These are phyloP conservation scores for Catharus minimus DNA, from an alignment of 2,113 vertebrate genomes.

Conservation along the genomic window DNA sequence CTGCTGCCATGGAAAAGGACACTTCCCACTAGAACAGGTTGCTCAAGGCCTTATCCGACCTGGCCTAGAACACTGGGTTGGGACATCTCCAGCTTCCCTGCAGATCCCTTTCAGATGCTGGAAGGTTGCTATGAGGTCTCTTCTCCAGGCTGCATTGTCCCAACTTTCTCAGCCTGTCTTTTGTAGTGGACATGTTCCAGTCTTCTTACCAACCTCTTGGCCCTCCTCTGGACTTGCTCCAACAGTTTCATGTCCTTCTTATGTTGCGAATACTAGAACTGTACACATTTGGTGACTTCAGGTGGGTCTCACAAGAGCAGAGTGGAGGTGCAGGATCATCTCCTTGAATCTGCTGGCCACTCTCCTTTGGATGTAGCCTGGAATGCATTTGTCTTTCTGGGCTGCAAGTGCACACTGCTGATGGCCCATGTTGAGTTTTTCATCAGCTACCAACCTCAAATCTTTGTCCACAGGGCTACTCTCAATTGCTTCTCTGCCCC, in stretches of 20 bases:
- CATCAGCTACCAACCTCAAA: too few species aligned
- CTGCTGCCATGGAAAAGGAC: background rate
- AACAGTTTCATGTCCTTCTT: background rate
- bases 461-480: background rate
- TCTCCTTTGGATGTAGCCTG: background rate
- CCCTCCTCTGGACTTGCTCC: background rate
- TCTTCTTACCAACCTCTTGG: background rate
- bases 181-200: background rate
- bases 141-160: background rate
- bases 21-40: background rate
- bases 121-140: background rate
- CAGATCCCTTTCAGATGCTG: background rate
- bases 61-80: background rate
- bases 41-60: background rate
- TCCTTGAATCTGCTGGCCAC: background rate
- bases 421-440: background rate
- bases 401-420: background rate
- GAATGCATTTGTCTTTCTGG: background rate
- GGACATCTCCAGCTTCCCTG: background rate
- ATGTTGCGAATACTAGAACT: background rate
- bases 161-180: background rate
- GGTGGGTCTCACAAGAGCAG: background rate
- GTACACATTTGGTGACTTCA: background rate
- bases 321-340: background rate
- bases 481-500: background rate